phyloP scores from a whole-genome alignment of 2,888 invertebrate genomes.

The Plebejus argus region DNA sequence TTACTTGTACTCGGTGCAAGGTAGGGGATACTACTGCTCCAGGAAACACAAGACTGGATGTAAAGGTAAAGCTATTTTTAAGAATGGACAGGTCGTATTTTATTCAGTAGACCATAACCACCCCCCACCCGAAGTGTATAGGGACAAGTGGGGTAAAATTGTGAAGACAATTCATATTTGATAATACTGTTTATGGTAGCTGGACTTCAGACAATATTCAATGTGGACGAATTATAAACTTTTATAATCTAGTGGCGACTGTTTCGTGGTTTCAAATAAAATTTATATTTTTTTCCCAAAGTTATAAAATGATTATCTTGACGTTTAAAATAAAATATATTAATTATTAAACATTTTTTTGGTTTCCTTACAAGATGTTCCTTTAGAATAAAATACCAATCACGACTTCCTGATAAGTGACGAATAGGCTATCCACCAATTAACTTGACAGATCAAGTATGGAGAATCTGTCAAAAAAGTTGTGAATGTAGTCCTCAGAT shows the following conservation, averaged over 20 bases:
- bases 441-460: too few relatives aligned
- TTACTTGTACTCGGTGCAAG: conserved; percentile 50
- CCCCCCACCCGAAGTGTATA: conserved; percentile 43
- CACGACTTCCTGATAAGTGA: too few relatives aligned
- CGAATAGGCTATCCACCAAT: too few relatives aligned
- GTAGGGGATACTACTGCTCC: conserved; percentile 52
- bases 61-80: conserved; percentile 44
- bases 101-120: conserved; percentile 47
- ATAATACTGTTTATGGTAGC: too few relatives aligned
- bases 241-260: too few relatives aligned
- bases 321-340: not conserved
- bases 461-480: too few relatives aligned
- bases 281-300: too few relatives aligned
- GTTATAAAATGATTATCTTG: not conserved
- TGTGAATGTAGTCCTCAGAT: too few relatives aligned
- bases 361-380: not conserved
- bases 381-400: not conserved
- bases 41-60: conserved; percentile 47
- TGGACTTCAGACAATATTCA: too few relatives aligned
- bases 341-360: not conserved
- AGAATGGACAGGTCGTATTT: conserved; percentile 37
- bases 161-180: conserved; percentile 23
- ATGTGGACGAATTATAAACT: too few relatives aligned
- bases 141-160: conserved; percentile 39
- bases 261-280: too few relatives aligned